phyloP scores from a whole-genome alignment of 1,140 invertebrate genomes.

The Drosophila arawakana region DNA sequence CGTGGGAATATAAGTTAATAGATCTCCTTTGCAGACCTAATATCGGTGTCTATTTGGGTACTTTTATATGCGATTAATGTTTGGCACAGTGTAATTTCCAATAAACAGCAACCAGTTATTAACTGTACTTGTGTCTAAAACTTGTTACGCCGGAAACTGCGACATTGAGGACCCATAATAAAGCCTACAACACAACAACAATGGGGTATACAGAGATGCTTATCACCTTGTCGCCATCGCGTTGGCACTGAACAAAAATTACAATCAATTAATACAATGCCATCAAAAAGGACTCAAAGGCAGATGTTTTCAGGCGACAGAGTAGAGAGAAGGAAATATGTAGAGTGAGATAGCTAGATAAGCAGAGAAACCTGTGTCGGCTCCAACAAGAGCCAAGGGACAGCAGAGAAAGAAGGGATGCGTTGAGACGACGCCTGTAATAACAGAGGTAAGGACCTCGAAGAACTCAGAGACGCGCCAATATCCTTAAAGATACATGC shows the following conservation, averaged over 20 bases:
- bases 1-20: too few relatives aligned
- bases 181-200: constrained; percentile 46
- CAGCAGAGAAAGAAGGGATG: constrained; percentile 17
- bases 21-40: too few relatives aligned
- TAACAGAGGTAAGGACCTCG: constrained; percentile 51
- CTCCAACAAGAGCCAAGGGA: constrained; percentile 56
- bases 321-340: not conserved
- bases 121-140: constrained; percentile 34
- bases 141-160: constrained; percentile 48
- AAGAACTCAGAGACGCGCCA: constrained; percentile 50
- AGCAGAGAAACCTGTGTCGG: constrained; percentile 65
- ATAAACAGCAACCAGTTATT: not conserved
- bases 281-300: constrained; percentile 57
- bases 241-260: constrained; percentile 46
- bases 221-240: constrained; percentile 66
- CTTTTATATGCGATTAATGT: too few relatives aligned
- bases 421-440: constrained; percentile 62
- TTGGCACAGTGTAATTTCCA: too few relatives aligned
- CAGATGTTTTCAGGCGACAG: constrained; percentile 64
- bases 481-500: constrained; percentile 49
- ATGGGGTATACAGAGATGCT: constrained; percentile 33
- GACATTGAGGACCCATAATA: constrained; percentile 20
- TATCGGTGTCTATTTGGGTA: too few relatives aligned
- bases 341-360: constrained; percentile 2
- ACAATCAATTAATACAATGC: constrained; percentile 71